Conservation (phyloP, 2,888 invertebrate genomes). For the Callosobruchus maculatus region DNA sequence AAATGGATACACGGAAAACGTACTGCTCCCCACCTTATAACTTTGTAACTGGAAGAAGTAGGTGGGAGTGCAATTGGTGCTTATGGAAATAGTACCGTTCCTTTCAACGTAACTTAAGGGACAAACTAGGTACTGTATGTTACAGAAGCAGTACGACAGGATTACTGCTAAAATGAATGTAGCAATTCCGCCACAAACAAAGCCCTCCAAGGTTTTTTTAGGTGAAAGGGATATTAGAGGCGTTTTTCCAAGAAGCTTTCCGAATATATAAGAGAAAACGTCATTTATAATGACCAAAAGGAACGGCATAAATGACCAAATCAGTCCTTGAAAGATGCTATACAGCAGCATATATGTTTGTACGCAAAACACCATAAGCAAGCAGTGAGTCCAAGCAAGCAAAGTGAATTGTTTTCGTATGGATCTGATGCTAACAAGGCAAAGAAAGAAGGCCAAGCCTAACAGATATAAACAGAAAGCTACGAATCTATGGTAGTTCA, state of each 20-base stretch:
- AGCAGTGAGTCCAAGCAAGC: slow-evolving; percentile 99
- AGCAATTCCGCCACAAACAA: slow-evolving; percentile 93
- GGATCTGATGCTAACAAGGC: slow-evolving; percentile 93
- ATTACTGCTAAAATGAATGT: slow-evolving; percentile 86
- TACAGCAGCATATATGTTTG: slow-evolving; percentile 97
- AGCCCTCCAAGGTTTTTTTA: slow-evolving; percentile 99
- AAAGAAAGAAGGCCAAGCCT: slow-evolving; percentile 96
- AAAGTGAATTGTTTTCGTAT: slow-evolving; percentile 92
- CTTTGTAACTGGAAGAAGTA: slow-evolving; percentile 26
- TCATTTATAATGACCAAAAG: slow-evolving; percentile 99
- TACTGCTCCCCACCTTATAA: slow-evolving; percentile 17
- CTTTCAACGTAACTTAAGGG: slow-evolving; percentile 52
- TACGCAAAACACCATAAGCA: slow-evolving; percentile 91
- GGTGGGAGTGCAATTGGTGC: slow-evolving; percentile 27
- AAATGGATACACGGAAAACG: slow-evolving; percentile 73
- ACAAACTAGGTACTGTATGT: slow-evolving; percentile 32
- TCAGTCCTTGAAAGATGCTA: slow-evolving; percentile 91
- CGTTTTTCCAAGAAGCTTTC: slow-evolving; percentile 97
- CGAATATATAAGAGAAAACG: slow-evolving; percentile 98
- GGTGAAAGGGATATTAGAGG: slow-evolving; percentile 97
- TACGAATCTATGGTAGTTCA: slow-evolving; percentile 93
- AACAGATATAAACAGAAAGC: slow-evolving; percentile 93
- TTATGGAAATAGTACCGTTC: slow-evolving; percentile 43
- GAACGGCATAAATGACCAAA: slow-evolving; percentile 95
- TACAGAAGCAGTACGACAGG: slow-evolving; percentile 50